Conservation (phyloP, 2,113 vertebrate genomes). For the Phaetusa simplex region DNA sequence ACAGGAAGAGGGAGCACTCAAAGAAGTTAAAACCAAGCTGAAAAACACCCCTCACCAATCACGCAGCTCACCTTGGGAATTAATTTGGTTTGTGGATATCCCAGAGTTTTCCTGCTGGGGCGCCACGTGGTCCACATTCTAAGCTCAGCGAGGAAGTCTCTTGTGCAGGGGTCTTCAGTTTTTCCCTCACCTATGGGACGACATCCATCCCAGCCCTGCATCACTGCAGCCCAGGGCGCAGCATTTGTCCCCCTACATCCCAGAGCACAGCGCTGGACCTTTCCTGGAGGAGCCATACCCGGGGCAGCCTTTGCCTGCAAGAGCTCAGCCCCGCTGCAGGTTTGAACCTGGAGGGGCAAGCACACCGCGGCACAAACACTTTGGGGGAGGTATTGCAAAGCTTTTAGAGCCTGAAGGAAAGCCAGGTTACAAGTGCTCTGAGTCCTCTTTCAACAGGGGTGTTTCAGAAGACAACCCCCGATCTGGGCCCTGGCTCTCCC, state of each 20-base stretch:
- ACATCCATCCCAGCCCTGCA: neutral
- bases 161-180: neutral
- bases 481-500: neutral
- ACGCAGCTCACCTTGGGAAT: neutral
- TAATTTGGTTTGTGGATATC: neutral
- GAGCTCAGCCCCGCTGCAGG: neutral
- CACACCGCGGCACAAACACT: neutral
- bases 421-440: neutral
- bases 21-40: neutral
- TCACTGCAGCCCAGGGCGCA: neutral
- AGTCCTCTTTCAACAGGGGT: neutral
- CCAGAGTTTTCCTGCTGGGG: neutral
- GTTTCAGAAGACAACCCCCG: neutral
- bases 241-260: neutral
- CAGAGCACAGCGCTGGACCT: accelerated
- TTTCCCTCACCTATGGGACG: accelerated
- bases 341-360: neutral
- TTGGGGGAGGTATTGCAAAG: neutral
- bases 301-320: neutral
- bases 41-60: neutral
- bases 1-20: neutral
- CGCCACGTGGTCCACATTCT: accelerated
- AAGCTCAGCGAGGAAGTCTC: neutral
- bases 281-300: accelerated
- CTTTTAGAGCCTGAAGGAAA: neutral